Conservation (phyloP, 2,888 invertebrate species). For the Drosophila eohydei region DNA sequence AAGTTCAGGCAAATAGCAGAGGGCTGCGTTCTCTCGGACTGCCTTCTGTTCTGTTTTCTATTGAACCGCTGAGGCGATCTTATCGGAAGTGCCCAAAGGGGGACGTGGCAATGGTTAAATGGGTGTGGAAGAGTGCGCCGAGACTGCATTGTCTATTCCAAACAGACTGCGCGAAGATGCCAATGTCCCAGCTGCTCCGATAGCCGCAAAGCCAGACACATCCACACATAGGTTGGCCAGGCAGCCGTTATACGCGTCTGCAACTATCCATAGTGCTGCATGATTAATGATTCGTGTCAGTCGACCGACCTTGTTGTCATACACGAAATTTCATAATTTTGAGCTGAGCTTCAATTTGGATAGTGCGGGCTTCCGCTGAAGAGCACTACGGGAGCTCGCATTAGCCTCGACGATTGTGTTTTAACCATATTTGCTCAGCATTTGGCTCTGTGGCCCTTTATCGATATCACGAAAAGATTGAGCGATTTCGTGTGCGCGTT, state of each 20-base stretch:
- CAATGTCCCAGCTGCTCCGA: slow-evolving; percentile 20
- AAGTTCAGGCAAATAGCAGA: slow-evolving; percentile 41
- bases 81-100: slow-evolving; percentile 71
- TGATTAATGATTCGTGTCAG: slow-evolving; percentile 46
- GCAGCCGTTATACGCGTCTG: slow-evolving; percentile 35
- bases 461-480: slow-evolving; percentile 24
- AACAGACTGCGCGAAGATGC: slow-evolving; percentile 23
- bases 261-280: slow-evolving; percentile 20
- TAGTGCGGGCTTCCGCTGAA: slow-evolving; percentile 59
- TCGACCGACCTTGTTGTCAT: slow-evolving; percentile 57
- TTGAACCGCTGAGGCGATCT: slow-evolving; percentile 67
- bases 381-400: slow-evolving; percentile 30
- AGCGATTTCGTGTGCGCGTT: slow-evolving; percentile 57
- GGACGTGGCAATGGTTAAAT: slow-evolving; percentile 40
- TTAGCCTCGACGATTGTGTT: slow-evolving; percentile 24
- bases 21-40: slow-evolving; percentile 18
- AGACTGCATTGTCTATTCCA: slow-evolving; percentile 40
- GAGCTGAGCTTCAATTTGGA: slow-evolving; percentile 29
- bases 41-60: slow-evolving; percentile 58
- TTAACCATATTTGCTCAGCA: slow-evolving; percentile 41
- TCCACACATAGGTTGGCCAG: slow-evolving; percentile 11
- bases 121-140: slow-evolving; percentile 27
- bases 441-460: slow-evolving; percentile 45
- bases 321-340: slow-evolving; percentile 59
- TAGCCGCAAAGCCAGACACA: slow-evolving; percentile 5